phyloP scores from a whole-genome alignment of 2,113 vertebrate species.

The Crocuta crocuta region DNA sequence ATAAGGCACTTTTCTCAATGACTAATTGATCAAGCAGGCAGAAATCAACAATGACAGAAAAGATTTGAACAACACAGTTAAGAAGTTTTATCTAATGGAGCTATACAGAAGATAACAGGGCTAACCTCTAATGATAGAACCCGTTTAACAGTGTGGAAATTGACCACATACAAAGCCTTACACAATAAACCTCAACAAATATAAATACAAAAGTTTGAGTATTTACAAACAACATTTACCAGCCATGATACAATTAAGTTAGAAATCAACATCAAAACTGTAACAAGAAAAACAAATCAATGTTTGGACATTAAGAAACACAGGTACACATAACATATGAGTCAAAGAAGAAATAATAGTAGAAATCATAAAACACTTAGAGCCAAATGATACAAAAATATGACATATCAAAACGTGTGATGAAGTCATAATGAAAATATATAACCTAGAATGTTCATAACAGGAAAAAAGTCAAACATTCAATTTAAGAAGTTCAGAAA shows the following conservation, averaged over 20 bases:
- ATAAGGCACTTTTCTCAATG: not conserved
- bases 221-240: not conserved
- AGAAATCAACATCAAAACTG: not conserved
- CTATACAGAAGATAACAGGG: not conserved
- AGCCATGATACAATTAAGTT: not conserved
- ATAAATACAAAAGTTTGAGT: not conserved
- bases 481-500: constrained; percentile 17
- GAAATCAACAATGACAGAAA: not conserved
- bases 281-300: not conserved
- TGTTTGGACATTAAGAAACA: constrained; percentile 14
- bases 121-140: not conserved
- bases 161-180: not conserved
- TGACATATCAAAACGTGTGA: not conserved
- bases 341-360: constrained; percentile 12
- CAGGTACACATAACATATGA: not conserved
- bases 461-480: not conserved
- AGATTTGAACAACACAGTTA: not conserved
- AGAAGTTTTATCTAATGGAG: not conserved
- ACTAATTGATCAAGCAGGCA: not conserved
- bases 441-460: not conserved
- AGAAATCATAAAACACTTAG: constrained; percentile 37
- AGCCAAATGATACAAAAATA: constrained; percentile 42
- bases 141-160: not conserved
- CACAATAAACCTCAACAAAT: not conserved
- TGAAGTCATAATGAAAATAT: not conserved